Percentiles rank a stretch among this genome's conserved stretches.
These are phyloP conservation scores for Donacobius atricapilla DNA, from an alignment of 2,113 vertebrate genomes.

Conservation along the genomic window DNA sequence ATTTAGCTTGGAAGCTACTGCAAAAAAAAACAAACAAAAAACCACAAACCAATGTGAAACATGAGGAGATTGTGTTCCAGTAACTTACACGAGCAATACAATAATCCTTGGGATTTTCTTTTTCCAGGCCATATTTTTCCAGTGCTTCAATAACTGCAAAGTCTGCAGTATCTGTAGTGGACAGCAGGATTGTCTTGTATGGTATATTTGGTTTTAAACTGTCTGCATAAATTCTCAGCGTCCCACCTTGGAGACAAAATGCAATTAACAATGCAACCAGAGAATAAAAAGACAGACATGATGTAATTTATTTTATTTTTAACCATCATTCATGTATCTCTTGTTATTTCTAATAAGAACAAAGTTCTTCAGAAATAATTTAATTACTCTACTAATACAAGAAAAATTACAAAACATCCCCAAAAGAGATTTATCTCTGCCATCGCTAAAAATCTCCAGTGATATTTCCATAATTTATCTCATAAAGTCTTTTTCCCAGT, in stretches of 20 bases:
- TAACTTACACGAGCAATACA: constrained; percentile 90
- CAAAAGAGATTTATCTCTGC: background rate
- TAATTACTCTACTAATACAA: background rate
- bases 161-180: constrained; percentile 91
- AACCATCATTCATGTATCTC: background rate
- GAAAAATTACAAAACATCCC: background rate
- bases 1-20: background rate
- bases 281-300: background rate
- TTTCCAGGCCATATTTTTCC: constrained; percentile 96
- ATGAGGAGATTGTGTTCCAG: background rate
- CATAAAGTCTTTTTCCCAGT: background rate
- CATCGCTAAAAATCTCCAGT: background rate
- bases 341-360: background rate
- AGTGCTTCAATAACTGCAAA: constrained; percentile 94
- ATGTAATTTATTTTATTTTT: background rate
- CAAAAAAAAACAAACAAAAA: background rate
- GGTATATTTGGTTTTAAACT: constrained; percentile 97
- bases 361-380: background rate
- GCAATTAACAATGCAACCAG: background rate
- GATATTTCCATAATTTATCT: background rate
- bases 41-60: background rate
- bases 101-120: constrained; percentile 92
- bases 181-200: constrained; percentile 96
- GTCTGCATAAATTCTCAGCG: constrained; percentile 93
- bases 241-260: constrained; percentile 82